Conservation (phyloP, 2,113 vertebrate species). For the Herpetotheres cachinnans region DNA sequence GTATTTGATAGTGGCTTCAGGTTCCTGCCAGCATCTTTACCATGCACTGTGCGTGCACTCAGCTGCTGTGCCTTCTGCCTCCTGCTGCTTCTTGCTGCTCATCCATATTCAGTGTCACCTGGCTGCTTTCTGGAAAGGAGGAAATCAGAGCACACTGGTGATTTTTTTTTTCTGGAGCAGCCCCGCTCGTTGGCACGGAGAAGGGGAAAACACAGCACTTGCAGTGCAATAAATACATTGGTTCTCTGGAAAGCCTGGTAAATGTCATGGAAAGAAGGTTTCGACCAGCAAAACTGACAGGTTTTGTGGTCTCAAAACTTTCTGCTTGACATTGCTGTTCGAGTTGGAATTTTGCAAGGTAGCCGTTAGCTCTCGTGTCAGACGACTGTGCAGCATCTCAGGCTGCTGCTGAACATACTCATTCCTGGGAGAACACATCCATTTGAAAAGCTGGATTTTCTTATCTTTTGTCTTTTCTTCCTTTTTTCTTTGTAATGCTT, state of each 20-base stretch:
- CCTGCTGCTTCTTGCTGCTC: not conserved
- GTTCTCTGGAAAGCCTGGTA: not conserved
- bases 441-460: not conserved
- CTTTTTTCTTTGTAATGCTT: not conserved
- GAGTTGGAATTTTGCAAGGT: not conserved
- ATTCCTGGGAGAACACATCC: not conserved
- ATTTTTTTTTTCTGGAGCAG: slow-evolving; percentile 6
- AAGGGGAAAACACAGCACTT: slow-evolving; percentile 4
- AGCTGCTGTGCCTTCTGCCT: not conserved
- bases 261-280: not conserved
- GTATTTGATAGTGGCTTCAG: not conserved
- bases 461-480: not conserved
- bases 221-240: not conserved
- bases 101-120: not conserved
- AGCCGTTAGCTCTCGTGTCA: not conserved
- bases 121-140: not conserved
- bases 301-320: not conserved
- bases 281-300: not conserved
- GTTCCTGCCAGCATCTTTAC: not conserved
- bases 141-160: not conserved
- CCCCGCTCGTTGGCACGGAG: not conserved
- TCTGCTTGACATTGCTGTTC: not conserved
- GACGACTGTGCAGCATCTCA: not conserved
- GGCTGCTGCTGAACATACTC: fast-evolving
- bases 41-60: fast-evolving